A percentile compares a stretch with the other conserved stretches of the same genome.
Conservation (phyloP, 2,113 vertebrate genomes). For the Oplegnathus fasciatus region DNA sequence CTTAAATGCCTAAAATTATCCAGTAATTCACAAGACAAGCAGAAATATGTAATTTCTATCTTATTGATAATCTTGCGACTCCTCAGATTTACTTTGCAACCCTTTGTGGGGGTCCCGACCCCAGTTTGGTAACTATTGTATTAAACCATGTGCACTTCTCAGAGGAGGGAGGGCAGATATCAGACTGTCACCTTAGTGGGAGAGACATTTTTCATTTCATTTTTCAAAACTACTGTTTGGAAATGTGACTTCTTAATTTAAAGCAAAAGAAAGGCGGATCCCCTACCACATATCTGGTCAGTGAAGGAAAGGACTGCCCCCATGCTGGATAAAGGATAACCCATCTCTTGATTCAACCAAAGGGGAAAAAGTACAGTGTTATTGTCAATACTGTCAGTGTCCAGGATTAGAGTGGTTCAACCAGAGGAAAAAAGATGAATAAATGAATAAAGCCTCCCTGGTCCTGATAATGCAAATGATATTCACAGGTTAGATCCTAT, state of each 20-base stretch:
- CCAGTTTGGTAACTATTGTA: not conserved
- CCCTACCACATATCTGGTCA: not conserved
- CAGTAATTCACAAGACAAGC: not conserved
- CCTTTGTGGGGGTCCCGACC: not conserved
- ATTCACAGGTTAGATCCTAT: conserved; percentile 86
- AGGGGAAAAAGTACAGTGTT: conserved; percentile 4
- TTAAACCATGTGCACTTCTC: not conserved
- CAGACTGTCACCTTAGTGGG: not conserved
- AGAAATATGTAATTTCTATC: not conserved
- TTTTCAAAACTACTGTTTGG: not conserved
- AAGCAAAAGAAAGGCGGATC: not conserved
- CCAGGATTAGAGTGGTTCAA: conserved; percentile 31
- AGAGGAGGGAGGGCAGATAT: not conserved
- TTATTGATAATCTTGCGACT: not conserved
- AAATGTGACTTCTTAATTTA: not conserved
- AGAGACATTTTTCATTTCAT: not conserved
- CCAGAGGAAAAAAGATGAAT: conserved; percentile 38
- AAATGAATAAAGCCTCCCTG: conserved; percentile 52
- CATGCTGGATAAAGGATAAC: conserved; percentile 5
- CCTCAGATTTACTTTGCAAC: not conserved
- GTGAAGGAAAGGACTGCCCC: not conserved
- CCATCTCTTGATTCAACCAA: not conserved
- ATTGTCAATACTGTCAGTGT: conserved; percentile 24
- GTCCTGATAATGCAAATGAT: conserved; percentile 83
- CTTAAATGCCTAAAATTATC: not conserved